These are phyloP conservation scores for Gymnocephalus cernua DNA, from an alignment of 2,113 vertebrate genomes.

Conservation along the genomic window DNA sequence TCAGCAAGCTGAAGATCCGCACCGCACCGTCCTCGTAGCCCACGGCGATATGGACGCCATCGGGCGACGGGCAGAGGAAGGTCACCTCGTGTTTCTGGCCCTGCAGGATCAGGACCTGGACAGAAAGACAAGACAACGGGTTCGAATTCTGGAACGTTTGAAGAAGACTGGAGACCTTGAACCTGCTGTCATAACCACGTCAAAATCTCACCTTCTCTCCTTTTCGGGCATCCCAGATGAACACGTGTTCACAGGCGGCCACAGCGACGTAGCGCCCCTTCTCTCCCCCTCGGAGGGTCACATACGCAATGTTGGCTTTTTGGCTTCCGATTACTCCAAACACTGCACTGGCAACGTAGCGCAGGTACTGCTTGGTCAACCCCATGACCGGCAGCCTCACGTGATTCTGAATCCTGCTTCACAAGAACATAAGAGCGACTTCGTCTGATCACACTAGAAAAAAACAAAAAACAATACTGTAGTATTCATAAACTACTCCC, in stretches of 20 bases:
- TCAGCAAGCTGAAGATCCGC: constrained; percentile 91
- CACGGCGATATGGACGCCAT: constrained; percentile 91
- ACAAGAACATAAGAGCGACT: neutral
- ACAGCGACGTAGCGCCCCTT: constrained; percentile 92
- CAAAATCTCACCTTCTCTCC: constrained; percentile 90
- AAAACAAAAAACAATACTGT: neutral
- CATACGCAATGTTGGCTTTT: constrained; percentile 88
- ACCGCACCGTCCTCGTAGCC: constrained; percentile 95
- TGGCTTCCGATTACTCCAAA: constrained; percentile 93
- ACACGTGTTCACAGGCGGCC: constrained; percentile 95
- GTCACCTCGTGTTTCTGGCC: constrained; percentile 94
- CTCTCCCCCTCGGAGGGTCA: constrained; percentile 90
- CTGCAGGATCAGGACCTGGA: constrained; percentile 92
- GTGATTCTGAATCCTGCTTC: constrained; percentile 23
- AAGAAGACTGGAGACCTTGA: neutral
- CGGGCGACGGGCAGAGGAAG: constrained; percentile 91
- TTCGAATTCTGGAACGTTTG: neutral
- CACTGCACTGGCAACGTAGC: constrained; percentile 88
- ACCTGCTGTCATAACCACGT: neutral
- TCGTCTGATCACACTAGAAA: neutral
- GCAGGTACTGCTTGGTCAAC: constrained; percentile 96
- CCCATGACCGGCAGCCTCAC: constrained; percentile 85
- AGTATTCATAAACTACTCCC: neutral
- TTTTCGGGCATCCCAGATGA: constrained; percentile 95
- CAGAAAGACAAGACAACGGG: neutral